Evolutionary conservation across 1,140 invertebrate genomes (phyloP), one percentile per base, ranked within the genome.

Genomic region (Bombus superbus): DNA sequence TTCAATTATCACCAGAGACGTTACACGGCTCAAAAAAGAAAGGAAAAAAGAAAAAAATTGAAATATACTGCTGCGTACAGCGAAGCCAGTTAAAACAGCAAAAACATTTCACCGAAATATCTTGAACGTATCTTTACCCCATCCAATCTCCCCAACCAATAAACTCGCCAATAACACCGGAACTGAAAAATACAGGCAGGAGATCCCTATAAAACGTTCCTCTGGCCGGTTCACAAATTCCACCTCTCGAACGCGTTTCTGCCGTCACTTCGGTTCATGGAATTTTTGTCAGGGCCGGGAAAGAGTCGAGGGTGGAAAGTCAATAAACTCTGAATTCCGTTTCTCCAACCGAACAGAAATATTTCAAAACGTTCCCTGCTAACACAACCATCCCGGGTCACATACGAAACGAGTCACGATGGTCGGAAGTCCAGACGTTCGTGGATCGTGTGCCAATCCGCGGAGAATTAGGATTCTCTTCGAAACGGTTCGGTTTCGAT

Each of bases 401-500:
- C 22, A 44, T 73, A 25, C 79, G 47, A 6, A 47, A 40, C 25
- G 47, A 57, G n/a, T 53, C 38, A 3, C 57, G 25, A 44, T 25
- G 80, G 18, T 53, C 69, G 69, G 40, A 73, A 47, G 80, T 81
- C 69, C 53, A 64, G 40, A 62, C 53, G 28, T 11, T n/a, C 42
- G 40, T n/a, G 18, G 68, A 71, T 32, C 64, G 11, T 18, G 64
- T 15, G 25, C 13, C 25, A 76, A 25, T 62, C 38, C 53, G 66
- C 35, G 64, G 32, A 42, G 57, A 88, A 83, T 86, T 53, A 78
- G 64, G 59, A 69, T 59, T 86, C 44, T 11, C 71, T 64, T 68
- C 35, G 71, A 53, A 88, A 71, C 47, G 47, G 47, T 42, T 11
- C 69, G 40, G 74, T 86, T 73, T 82, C 83, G 76, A 88, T 75